Conservation (phyloP, 2,888 invertebrate species). For the Phytoseiulus persimilis region DNA sequence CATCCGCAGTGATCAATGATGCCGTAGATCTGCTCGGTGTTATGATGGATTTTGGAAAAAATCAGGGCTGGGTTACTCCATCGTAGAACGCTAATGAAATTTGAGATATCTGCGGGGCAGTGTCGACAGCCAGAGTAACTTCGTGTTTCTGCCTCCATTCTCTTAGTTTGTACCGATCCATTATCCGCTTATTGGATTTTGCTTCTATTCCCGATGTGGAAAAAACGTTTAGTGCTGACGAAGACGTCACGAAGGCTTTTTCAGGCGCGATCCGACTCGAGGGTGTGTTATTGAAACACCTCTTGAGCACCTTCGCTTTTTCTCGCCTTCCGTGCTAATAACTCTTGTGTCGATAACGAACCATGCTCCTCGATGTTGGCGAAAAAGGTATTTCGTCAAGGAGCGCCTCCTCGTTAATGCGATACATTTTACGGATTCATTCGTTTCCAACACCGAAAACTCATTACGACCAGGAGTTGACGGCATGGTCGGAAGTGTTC, state of each 20-base stretch:
- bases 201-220: neutral
- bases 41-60: neutral
- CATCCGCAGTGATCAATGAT: neutral
- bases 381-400: neutral
- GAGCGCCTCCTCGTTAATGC: neutral
- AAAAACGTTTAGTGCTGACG: neutral
- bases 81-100: neutral
- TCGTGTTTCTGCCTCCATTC: neutral
- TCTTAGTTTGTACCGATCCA: neutral
- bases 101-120: neutral
- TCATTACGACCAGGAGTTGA: neutral
- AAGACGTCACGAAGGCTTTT: neutral
- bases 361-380: neutral
- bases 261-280: neutral
- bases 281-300: neutral
- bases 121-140: neutral
- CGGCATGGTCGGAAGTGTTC: neutral
- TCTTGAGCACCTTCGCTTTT: neutral
- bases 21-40: neutral
- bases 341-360: neutral
- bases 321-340: constrained; percentile 5
- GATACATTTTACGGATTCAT: neutral
- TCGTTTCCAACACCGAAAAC: neutral
- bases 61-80: neutral
- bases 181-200: neutral